A percentile compares a stretch with the other conserved stretches of the same genome.
phyloP scores from a whole-genome alignment of 2,113 vertebrate species.

The Mustelus asterias region DNA sequence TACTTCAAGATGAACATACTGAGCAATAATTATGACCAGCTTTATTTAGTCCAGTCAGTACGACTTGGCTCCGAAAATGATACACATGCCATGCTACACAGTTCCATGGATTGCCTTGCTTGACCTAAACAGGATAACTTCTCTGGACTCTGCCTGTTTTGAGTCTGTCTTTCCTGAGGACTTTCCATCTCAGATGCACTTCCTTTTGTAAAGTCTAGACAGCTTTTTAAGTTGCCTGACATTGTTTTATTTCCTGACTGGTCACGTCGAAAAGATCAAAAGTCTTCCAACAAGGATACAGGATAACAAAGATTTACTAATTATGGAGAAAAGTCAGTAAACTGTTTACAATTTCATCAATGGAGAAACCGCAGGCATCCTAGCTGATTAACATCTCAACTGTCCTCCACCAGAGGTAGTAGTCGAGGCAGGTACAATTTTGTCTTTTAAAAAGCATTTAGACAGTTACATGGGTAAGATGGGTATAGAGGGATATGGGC shows the following conservation, averaged over 20 bases:
- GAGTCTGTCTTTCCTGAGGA: background rate
- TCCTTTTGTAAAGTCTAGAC: background rate
- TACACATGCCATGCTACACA: background rate
- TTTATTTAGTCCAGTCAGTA: background rate
- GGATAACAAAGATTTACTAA: background rate
- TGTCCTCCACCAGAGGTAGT: background rate
- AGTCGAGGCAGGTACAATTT: too few relatives aligned
- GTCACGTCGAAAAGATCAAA: background rate
- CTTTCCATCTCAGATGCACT: background rate
- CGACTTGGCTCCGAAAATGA: background rate
- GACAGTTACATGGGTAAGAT: too few relatives aligned
- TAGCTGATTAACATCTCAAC: background rate
- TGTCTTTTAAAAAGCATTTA: too few relatives aligned
- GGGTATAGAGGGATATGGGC: too few relatives aligned
- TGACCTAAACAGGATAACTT: background rate
- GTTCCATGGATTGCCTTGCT: background rate
- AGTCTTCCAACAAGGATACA: background rate
- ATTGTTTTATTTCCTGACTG: background rate
- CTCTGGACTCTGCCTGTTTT: background rate
- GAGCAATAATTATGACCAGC: background rate
- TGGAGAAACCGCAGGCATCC: background rate
- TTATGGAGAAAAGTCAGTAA: background rate
- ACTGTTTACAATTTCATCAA: background rate
- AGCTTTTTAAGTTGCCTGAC: background rate
- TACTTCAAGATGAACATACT: background rate